Evolutionary conservation across 2,888 invertebrate species (phyloP).

Genomic region (Drosophila emarginata): DNA sequence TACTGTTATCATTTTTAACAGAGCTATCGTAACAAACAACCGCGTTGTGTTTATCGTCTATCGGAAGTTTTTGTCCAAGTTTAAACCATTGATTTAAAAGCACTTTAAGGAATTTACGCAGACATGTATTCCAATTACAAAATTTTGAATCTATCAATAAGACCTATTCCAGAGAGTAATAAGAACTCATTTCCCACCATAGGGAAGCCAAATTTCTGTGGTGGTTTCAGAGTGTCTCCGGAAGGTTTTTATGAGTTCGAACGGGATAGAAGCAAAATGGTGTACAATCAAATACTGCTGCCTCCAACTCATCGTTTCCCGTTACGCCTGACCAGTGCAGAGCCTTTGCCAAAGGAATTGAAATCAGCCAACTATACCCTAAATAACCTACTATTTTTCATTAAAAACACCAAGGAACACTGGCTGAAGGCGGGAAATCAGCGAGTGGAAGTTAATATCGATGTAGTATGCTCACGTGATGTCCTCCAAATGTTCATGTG

Average conservation of each 20-base stretch:
- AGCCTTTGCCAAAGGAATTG: neutral
- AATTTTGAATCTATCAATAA: constrained; percentile 27
- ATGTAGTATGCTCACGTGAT: constrained; percentile 55
- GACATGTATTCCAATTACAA: constrained; percentile 26
- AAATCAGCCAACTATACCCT: constrained; percentile 4
- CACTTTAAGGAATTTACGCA: neutral
- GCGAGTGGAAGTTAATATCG: constrained; percentile 9
- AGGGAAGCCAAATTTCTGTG: constrained; percentile 22
- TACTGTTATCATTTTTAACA: neutral
- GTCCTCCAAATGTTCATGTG: constrained; percentile 50
- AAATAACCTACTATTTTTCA: constrained; percentile 52
- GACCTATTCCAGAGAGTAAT: neutral
- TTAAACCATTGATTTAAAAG: constrained; percentile 12
- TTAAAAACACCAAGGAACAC: neutral
- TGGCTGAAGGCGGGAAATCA: neutral
- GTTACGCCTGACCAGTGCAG: neutral
- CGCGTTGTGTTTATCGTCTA: neutral
- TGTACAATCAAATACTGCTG: constrained; percentile 15
- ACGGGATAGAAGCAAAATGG: constrained; percentile 5
- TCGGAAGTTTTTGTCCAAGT: neutral
- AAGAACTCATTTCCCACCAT: constrained; percentile 29
- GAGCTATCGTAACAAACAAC: constrained; percentile 28
- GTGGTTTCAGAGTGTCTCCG: constrained; percentile 46
- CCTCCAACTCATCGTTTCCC: constrained; percentile 10
- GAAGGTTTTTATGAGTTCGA: constrained; percentile 46